These are phyloP conservation scores for Phengaris alcon DNA, from an alignment of 2,888 invertebrate species.

Conservation along the genomic window DNA sequence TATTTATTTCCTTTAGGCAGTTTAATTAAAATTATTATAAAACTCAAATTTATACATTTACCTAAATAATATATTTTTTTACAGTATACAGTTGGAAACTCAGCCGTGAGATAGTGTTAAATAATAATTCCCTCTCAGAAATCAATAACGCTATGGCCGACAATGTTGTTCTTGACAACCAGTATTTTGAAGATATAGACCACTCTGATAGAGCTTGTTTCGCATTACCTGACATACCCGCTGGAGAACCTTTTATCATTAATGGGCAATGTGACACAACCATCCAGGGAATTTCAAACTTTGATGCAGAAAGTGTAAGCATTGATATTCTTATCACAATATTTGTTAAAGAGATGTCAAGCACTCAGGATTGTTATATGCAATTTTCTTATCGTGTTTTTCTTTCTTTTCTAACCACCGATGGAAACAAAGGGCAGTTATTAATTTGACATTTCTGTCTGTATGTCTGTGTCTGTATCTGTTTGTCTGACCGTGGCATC, in stretches of 20 bases:
- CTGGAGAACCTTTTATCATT: conserved; percentile 50
- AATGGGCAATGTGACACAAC: conserved; percentile 55
- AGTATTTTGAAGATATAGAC: conserved; percentile 51
- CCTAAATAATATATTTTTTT: conserved; percentile 16
- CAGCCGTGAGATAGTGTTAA: conserved; percentile 50
- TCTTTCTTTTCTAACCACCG: too few species aligned
- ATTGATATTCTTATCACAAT: background rate
- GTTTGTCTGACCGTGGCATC: too few species aligned
- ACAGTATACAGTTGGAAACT: conserved; percentile 67
- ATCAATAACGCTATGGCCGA: conserved; percentile 46
- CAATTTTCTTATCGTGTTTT: too few species aligned
- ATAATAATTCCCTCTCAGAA: conserved; percentile 40
- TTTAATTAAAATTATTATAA: too few species aligned
- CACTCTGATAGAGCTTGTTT: conserved; percentile 56
- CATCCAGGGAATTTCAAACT: conserved; percentile 49
- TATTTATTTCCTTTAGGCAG: background rate
- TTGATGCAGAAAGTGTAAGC: conserved; percentile 49
- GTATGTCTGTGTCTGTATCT: too few species aligned
- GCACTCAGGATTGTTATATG: too few species aligned
- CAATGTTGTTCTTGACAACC: conserved; percentile 49
- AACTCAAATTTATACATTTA: too few species aligned
- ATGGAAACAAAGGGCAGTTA: too few species aligned
- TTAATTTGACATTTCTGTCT: too few species aligned
- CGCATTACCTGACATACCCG: conserved; percentile 52
- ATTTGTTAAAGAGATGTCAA: too few species aligned